These are phyloP conservation scores for Parnassius smintheus DNA, from an alignment of 2,888 invertebrate species.

Conservation along the genomic window DNA sequence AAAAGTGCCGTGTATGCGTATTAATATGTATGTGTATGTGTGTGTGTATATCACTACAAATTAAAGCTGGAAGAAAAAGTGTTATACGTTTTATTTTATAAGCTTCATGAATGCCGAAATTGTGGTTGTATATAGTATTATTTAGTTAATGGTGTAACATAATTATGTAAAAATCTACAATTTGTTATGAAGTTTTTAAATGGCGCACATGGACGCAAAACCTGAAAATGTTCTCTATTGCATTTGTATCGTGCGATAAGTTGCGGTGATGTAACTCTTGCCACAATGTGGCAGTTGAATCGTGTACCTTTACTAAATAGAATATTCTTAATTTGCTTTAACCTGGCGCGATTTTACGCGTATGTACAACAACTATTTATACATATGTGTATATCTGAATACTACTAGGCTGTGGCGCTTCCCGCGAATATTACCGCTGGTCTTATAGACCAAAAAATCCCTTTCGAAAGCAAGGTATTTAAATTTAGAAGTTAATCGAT, in stretches of 20 bases:
- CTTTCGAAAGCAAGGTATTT: no score
- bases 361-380: constrained; percentile 9
- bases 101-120: neutral
- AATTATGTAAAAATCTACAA: neutral
- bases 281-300: neutral
- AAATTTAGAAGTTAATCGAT: no score
- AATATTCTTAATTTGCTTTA: constrained; percentile 12
- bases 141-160: neutral
- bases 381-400: neutral
- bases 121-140: constrained; percentile 16
- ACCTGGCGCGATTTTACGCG: constrained; percentile 11
- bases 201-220: neutral
- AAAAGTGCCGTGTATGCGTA: neutral
- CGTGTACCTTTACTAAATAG: constrained; percentile 8
- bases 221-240: neutral
- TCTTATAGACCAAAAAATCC: neutral
- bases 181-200: no score
- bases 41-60: constrained; percentile 1
- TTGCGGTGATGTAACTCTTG: neutral
- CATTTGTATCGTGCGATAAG: neutral
- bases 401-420: neutral
- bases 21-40: neutral
- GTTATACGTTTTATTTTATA: no score
- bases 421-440: neutral
- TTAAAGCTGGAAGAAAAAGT: neutral